These are phyloP conservation scores for Lumbricus terrestris DNA, from an alignment of 2,888 invertebrate genomes.

Conservation along the genomic window DNA sequence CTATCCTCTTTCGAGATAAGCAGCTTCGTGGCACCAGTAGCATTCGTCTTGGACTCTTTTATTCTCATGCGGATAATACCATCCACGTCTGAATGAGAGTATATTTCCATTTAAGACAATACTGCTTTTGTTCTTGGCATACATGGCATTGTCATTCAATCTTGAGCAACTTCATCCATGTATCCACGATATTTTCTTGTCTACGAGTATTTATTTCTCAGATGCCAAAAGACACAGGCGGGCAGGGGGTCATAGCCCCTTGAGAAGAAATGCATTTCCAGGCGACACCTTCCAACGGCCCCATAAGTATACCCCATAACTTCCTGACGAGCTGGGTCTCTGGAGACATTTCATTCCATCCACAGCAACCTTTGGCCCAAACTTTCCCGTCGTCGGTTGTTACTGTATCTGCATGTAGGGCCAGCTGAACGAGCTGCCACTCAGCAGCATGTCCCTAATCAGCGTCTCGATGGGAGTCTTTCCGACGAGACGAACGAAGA, in stretches of 20 bases:
- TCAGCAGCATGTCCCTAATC: conserved; percentile 92
- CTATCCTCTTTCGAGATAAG: background rate
- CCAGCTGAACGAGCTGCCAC: conserved; percentile 64
- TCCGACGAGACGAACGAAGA: conserved; percentile 93
- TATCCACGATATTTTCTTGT: background rate
- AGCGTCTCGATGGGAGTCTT: conserved; percentile 97
- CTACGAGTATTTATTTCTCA: background rate
- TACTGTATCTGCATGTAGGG: conserved; percentile 9
- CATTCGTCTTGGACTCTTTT: too few species aligned
- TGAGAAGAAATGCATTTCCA: background rate
- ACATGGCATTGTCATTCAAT: background rate
- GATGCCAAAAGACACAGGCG: background rate
- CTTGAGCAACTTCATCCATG: background rate
- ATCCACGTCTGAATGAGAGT: background rate
- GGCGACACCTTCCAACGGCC: background rate
- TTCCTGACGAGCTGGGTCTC: background rate
- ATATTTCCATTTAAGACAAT: background rate
- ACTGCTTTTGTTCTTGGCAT: background rate
- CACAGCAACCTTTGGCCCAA: background rate
- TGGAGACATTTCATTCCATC: background rate
- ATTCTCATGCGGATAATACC: background rate
- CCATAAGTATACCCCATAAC: too few species aligned
- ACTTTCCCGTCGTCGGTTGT: background rate
- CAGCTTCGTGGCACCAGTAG: background rate
- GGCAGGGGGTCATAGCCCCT: too few species aligned